These are phyloP conservation scores for Idaea dimidiata DNA, from an alignment of 2,888 invertebrate species.

Conservation along the genomic window DNA sequence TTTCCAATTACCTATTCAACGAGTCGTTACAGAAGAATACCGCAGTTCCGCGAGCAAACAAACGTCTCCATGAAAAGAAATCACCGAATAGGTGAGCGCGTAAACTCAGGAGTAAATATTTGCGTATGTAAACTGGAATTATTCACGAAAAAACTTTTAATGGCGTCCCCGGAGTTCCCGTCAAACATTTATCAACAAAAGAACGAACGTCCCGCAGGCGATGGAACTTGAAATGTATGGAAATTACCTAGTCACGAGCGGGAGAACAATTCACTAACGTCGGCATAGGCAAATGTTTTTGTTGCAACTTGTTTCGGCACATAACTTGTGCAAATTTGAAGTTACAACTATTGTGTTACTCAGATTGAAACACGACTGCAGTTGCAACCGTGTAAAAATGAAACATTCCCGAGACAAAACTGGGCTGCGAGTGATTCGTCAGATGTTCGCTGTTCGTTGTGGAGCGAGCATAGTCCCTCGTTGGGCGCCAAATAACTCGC, in stretches of 20 bases:
- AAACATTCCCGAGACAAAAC: conserved; percentile 43
- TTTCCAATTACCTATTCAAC: conserved; percentile 75
- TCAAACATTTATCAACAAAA: conserved; percentile 82
- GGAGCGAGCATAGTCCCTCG: conserved; percentile 49
- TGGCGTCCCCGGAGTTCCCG: conserved; percentile 81
- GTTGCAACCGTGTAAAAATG: conserved; percentile 40
- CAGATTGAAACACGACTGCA: conserved; percentile 29
- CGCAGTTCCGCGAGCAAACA: conserved; percentile 68
- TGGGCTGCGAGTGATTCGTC: conserved; percentile 53
- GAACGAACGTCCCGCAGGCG: conserved; percentile 81
- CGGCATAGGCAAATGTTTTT: conserved; percentile 79
- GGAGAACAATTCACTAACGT: conserved; percentile 80
- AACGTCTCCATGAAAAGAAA: conserved; percentile 76
- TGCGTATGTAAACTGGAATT: conserved; percentile 81
- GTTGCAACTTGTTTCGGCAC: conserved; percentile 74
- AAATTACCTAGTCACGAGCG: conserved; percentile 80
- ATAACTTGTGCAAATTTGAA: conserved; percentile 63
- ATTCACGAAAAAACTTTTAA: conserved; percentile 81
- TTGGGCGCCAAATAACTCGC: conserved; percentile 67
- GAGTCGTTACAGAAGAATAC: conserved; percentile 61
- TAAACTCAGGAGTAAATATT: conserved; percentile 79
- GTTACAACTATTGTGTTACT: conserved; percentile 53
- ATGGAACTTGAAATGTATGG: conserved; percentile 81
- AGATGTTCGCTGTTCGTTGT: conserved; percentile 49
- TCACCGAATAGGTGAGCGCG: conserved; percentile 78